Percentiles rank a stretch among this genome's conserved stretches.
Evolutionary conservation across 1,140 invertebrate genomes (phyloP).

Genomic region (Gonatopus flavifemur): DNA sequence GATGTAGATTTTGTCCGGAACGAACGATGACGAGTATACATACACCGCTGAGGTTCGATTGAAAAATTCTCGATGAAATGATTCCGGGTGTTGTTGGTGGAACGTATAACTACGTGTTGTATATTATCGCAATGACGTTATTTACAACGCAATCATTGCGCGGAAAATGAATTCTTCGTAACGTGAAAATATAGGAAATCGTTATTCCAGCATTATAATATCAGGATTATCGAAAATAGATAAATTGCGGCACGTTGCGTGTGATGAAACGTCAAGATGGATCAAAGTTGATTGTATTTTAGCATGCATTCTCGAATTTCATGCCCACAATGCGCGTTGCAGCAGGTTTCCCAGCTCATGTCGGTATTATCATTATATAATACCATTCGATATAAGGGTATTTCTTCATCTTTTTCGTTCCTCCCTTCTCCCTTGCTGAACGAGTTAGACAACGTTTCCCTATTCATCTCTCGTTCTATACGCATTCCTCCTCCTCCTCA

Average conservation of each 20-base stretch:
- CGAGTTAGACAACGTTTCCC: too few relatives aligned
- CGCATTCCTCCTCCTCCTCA: neutral
- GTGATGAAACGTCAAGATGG: too few relatives aligned
- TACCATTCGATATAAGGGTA: constrained; percentile 4
- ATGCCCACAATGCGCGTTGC: neutral
- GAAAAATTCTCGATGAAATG: constrained; percentile 25
- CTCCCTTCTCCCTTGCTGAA: neutral
- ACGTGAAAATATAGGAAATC: too few relatives aligned
- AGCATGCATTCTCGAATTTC: constrained; percentile 19
- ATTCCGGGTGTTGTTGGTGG: too few relatives aligned
- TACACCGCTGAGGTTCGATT: constrained; percentile 3
- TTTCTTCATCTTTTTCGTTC: constrained; percentile 2
- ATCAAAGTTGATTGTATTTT: too few relatives aligned
- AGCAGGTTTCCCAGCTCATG: neutral
- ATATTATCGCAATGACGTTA: too few relatives aligned
- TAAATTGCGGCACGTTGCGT: too few relatives aligned
- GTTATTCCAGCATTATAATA: too few relatives aligned
- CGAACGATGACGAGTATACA: constrained; percentile 21
- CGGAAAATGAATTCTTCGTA: too few relatives aligned
- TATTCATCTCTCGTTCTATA: neutral
- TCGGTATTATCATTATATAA: constrained; percentile 6
- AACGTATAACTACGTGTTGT: too few relatives aligned
- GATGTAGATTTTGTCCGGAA: constrained; percentile 6
- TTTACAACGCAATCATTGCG: too few relatives aligned
- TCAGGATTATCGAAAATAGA: too few relatives aligned